Evolutionary conservation across 2,888 invertebrate genomes (phyloP).

Genomic region (Tridacna crocea): DNA sequence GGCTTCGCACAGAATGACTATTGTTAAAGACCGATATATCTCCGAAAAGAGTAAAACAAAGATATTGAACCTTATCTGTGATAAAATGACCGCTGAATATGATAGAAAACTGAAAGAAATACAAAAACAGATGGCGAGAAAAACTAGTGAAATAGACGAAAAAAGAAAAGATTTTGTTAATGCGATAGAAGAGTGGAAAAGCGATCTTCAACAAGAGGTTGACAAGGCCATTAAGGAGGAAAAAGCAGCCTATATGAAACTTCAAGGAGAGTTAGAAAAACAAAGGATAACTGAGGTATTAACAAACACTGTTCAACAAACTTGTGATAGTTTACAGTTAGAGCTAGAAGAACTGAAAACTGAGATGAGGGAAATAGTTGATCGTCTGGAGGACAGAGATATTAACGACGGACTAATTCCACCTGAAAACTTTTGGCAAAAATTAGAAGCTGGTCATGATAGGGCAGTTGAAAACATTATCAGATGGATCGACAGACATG

Average conservation of each 20-base stretch:
- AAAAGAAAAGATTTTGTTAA: conserved; percentile 37
- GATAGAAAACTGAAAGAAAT: conserved; percentile 35
- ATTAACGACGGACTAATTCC: neutral
- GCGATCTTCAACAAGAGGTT: conserved; percentile 34
- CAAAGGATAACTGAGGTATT: conserved; percentile 24
- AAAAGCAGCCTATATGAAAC: conserved; percentile 29
- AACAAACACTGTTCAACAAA: neutral
- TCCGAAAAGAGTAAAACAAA: conserved; percentile 44
- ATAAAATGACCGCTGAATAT: conserved; percentile 31
- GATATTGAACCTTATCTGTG: conserved; percentile 48
- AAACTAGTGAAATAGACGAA: conserved; percentile 33
- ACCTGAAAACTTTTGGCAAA: conserved; percentile 4
- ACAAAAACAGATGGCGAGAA: conserved; percentile 32
- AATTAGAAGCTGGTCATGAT: neutral
- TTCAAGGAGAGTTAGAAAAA: conserved; percentile 29
- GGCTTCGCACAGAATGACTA: conserved; percentile 18
- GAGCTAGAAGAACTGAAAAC: neutral
- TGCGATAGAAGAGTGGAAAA: conserved; percentile 39
- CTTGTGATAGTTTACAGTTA: neutral
- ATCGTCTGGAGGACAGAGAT: conserved; percentile 7
- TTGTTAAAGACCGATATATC: conserved; percentile 42
- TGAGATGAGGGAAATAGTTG: conserved; percentile 12
- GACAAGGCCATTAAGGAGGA: conserved; percentile 20
- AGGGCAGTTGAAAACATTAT: neutral
- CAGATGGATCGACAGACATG: neutral